These are phyloP conservation scores for Ceyx melanurus DNA, from an alignment of 2,113 vertebrate genomes.

Conservation along the genomic window DNA sequence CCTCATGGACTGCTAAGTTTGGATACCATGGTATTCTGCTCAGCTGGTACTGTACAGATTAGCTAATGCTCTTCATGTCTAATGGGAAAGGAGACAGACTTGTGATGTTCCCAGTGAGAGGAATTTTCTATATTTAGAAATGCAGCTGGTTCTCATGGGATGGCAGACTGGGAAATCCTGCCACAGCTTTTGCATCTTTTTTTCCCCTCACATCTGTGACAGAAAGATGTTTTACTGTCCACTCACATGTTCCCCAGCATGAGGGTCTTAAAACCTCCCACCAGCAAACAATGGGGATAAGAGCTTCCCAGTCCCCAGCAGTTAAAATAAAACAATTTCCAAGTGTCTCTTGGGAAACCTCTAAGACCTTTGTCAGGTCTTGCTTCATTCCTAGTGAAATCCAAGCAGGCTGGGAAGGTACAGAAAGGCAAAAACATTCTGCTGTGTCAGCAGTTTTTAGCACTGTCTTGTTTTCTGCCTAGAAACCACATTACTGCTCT, in stretches of 20 bases:
- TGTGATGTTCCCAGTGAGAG: constrained; percentile 2
- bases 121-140: constrained; percentile 55
- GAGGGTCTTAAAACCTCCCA: background rate
- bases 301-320: background rate
- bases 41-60: background rate
- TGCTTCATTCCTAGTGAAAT: constrained; percentile 19
- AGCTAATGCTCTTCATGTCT: background rate
- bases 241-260: background rate
- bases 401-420: constrained; percentile 11
- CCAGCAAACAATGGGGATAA: background rate
- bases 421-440: background rate
- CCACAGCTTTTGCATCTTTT: background rate
- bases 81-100: background rate
- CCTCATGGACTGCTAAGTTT: background rate
- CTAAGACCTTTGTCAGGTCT: background rate
- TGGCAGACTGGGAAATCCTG: constrained; percentile 3
- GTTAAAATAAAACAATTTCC: background rate
- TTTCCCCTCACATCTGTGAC: background rate
- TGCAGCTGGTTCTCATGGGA: constrained; percentile 19
- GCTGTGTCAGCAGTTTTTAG: background rate
- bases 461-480: constrained; percentile 21
- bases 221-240: background rate
- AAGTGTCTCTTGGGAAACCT: background rate
- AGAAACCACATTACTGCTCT: constrained; percentile 1
- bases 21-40: background rate